Base-by-base conservation (phyloP, 2,797 vertebrate species). In the Gymnothorax javanicus region DNA sequence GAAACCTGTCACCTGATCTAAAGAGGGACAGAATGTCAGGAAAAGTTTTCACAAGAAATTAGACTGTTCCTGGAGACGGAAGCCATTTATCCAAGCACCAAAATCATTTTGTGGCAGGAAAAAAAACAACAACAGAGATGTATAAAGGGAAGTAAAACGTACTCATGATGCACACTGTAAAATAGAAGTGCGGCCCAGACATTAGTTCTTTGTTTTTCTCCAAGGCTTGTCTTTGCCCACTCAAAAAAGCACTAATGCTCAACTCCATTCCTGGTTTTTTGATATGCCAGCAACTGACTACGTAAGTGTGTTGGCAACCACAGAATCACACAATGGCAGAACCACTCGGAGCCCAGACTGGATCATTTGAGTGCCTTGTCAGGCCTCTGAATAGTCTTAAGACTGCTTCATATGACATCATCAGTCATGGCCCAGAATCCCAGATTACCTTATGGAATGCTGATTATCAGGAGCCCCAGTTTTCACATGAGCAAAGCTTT, bases 351-450 rank as follows among this genome's bases (percentile, higher is more conserved):
- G 93, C 93, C 93, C 93, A 92, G 94, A 93, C 94, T 94, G 94
- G 93, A 91, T 92, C 92, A 94, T 90, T 43, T 88, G 91, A 90
- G 84, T 79, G 27, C 86, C 96, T 94, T 96, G 95, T 94, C 13
- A 86, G 90, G 89, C 95, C 89, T 95, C 95, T 96, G 93, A 96
- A 88, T 91, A 83, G n/a, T 58, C 87, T 73, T 88, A 89, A 90
- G 91, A 89, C 92, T 90, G 11, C 91, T 85, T 85, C 27, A 77
- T 89, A 91, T 96, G 95, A 96, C 95, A 94, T 96, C 95, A 95
- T 87, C 90, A 90, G 89, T 92, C 91, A 85, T 90, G 91, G 94
- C 90, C 93, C 92, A 92, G 93, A 94, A 94, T 94, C 88, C 90
- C 90, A 89, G 90, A 93, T 88, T 91, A 92, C 91, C 91, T 90